Percentiles rank a stretch among this genome's conserved stretches.
These are phyloP conservation scores for Meleagris gallopavo DNA, from an alignment of 2,113 vertebrate genomes.

Conservation along the genomic window DNA sequence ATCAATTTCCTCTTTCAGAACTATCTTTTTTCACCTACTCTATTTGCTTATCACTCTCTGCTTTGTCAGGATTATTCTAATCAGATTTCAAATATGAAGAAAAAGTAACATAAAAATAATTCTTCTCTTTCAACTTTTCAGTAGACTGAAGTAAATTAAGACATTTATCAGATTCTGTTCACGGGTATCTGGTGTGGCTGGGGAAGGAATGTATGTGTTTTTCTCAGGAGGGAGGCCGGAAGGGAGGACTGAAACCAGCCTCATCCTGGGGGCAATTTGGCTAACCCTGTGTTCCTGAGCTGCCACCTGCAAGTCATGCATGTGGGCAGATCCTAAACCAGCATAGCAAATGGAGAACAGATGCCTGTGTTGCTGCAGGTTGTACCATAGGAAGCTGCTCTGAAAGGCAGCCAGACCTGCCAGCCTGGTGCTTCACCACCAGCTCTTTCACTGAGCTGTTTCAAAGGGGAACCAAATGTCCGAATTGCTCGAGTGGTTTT, in stretches of 20 bases:
- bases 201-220: background rate
- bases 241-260: background rate
- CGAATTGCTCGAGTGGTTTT: background rate
- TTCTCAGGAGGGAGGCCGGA: background rate
- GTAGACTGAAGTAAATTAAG: slow-evolving; percentile 38
- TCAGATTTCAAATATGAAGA: slow-evolving; percentile 48
- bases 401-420: background rate
- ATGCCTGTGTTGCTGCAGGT: background rate
- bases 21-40: background rate
- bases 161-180: slow-evolving; percentile 17
- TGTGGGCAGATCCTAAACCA: background rate
- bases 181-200: background rate
- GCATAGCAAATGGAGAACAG: background rate
- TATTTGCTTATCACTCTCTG: slow-evolving; percentile 18
- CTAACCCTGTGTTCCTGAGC: background rate
- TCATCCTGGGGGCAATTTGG: accelerated
- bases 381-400: background rate
- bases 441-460: background rate
- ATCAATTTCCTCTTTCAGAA: slow-evolving; percentile 47
- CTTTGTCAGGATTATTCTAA: slow-evolving; percentile 52
- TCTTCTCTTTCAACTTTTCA: slow-evolving; percentile 31
- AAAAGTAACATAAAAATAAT: slow-evolving; percentile 28
- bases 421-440: background rate
- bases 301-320: background rate
- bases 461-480: background rate